These are phyloP conservation scores for Macrotis lagotis DNA, from an alignment of 2,113 vertebrate species.

Conservation along the genomic window DNA sequence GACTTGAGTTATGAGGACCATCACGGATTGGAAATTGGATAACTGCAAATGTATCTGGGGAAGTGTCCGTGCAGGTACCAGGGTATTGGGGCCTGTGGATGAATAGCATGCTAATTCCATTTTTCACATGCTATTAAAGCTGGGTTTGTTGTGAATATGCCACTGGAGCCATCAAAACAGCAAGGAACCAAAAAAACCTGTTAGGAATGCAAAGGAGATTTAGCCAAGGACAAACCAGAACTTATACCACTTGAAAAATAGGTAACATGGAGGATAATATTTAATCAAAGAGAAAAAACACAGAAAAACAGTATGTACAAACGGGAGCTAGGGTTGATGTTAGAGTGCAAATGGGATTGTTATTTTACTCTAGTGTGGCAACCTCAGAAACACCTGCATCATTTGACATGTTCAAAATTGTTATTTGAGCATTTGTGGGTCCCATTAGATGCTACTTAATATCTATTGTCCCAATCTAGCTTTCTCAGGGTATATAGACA, in stretches of 20 bases:
- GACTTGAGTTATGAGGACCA: not conserved
- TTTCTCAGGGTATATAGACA: not conserved
- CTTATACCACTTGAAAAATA: not conserved
- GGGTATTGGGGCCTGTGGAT: not conserved
- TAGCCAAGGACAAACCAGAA: not conserved
- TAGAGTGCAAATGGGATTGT: not conserved
- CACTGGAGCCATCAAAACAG: not conserved
- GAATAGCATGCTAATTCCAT: not conserved
- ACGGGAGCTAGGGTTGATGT: not conserved
- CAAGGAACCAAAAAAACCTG: not conserved
- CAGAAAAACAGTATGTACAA: not conserved
- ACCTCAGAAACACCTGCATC: not conserved
- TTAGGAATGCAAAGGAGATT: not conserved
- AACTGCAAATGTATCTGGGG: not conserved
- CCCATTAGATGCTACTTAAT: not conserved
- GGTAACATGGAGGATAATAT: not conserved
- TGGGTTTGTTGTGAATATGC: not conserved
- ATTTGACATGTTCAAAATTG: not conserved
- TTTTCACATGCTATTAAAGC: not conserved
- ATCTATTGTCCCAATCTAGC: not conserved
- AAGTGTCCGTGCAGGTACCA: not conserved
- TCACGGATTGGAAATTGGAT: conserved; percentile 3
- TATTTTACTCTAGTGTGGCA: not conserved
- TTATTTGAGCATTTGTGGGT: not conserved
- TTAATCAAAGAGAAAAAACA: not conserved